phyloP scores from a whole-genome alignment of 2,888 invertebrate species.

The Tethea ocularis region DNA sequence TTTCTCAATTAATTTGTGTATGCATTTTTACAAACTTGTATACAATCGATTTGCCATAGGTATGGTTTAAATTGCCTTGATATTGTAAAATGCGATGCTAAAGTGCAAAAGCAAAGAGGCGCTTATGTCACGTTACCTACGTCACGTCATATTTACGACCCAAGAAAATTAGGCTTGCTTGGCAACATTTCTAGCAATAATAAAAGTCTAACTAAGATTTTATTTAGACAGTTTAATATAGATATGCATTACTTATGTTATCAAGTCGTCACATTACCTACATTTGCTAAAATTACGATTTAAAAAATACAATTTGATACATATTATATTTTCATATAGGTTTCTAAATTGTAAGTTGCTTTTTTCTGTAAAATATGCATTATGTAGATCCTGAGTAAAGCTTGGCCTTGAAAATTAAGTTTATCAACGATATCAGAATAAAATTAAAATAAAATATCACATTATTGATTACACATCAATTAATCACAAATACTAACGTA shows the following conservation, averaged over 20 bases:
- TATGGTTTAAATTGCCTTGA: neutral
- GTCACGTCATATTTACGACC: too few relatives aligned
- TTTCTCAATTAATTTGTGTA: too few relatives aligned
- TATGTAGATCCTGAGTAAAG: neutral
- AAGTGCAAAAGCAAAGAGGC: neutral
- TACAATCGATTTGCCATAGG: neutral
- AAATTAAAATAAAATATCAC: conserved; percentile 2
- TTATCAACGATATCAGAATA: neutral
- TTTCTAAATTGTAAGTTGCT: too few relatives aligned
- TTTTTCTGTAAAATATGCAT: too few relatives aligned
- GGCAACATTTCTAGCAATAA: neutral
- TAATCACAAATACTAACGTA: conserved; percentile 4
- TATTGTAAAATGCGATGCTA: neutral
- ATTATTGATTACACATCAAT: neutral
- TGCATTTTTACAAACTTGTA: too few relatives aligned
- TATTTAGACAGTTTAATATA: neutral
- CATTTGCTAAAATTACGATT: too few relatives aligned
- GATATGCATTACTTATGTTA: too few relatives aligned
- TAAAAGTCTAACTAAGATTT: neutral
- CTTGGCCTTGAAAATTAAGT: too few relatives aligned
- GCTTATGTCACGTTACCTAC: neutral
- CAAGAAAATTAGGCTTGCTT: neutral
- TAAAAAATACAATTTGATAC: too few relatives aligned
- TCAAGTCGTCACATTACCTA: too few relatives aligned
- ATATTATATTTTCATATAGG: too few relatives aligned